A percentile compares a stretch with the other conserved stretches of the same genome.
Evolutionary conservation across 2,113 vertebrate genomes (phyloP).

Genomic region (Mesitornis unicolor): DNA sequence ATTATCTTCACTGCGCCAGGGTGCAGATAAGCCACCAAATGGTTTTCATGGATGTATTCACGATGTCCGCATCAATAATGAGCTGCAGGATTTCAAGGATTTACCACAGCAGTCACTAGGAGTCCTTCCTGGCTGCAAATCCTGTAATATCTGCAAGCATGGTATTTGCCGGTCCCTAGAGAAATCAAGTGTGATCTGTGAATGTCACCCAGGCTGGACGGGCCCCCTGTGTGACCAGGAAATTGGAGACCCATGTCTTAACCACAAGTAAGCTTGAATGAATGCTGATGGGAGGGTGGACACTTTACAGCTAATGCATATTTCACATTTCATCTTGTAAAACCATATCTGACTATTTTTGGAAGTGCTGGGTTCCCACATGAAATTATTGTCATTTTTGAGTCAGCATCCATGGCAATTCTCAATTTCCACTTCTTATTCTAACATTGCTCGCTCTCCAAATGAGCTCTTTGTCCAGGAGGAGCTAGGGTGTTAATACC

Average conservation of each 20-base stretch:
- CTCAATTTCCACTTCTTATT: background rate
- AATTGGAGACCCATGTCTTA: conserved; percentile 79
- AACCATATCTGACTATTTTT: background rate
- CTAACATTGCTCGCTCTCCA: background rate
- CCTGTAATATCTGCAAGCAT: conserved; percentile 90
- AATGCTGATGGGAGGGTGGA: background rate
- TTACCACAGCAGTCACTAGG: conserved; percentile 78
- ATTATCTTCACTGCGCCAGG: conserved; percentile 83
- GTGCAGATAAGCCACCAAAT: conserved; percentile 83
- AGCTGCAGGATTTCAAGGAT: conserved; percentile 89
- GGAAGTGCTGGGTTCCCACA: background rate
- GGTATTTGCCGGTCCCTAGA: conserved; percentile 88
- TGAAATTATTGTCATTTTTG: background rate
- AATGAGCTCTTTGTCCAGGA: background rate
- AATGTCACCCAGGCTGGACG: conserved; percentile 86
- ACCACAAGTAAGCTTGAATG: conserved; percentile 79
- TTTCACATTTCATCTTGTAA: background rate
- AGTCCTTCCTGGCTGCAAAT: conserved; percentile 90
- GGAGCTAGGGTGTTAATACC: background rate
- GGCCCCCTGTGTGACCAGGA: conserved; percentile 89
- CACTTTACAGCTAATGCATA: background rate
- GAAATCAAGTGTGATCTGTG: conserved; percentile 87
- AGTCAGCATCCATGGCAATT: background rate
- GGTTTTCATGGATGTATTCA: conserved; percentile 93
- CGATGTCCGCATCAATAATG: conserved; percentile 90